Evolutionary conservation across 2,797 vertebrate genomes (phyloP).

Genomic region (Botia almorhae): DNA sequence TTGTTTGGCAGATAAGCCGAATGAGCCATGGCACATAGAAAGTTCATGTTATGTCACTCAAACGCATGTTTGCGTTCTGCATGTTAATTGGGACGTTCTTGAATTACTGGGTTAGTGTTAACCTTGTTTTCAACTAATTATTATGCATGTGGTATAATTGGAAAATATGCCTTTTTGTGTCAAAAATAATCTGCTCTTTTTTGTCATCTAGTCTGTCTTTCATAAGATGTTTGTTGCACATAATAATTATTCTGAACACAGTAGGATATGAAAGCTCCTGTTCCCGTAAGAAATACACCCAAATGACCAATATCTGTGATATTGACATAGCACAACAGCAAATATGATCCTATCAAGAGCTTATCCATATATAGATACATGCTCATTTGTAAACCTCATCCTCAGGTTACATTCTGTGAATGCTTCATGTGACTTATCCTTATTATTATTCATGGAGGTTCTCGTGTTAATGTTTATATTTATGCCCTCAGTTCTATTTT

Average conservation of each 20-base stretch:
- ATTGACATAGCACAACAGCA: background rate
- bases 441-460: background rate
- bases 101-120: background rate
- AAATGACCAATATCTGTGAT: background rate
- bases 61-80: background rate
- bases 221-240: background rate
- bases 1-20: slow-evolving; percentile 3
- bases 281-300: background rate
- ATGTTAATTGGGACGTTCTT: background rate
- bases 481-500: background rate
- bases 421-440: background rate
- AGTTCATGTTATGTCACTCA: slow-evolving; percentile 1
- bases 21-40: background rate
- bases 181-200: background rate
- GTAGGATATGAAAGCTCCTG: background rate
- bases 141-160: background rate
- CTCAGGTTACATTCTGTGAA: background rate
- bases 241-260: background rate
- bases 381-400: background rate
- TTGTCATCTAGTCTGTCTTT: background rate
- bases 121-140: background rate
- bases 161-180: background rate
- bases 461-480: slow-evolving; percentile 1
- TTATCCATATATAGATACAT: background rate
- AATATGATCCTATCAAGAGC: background rate